Base-by-base conservation (phyloP, 2,888 invertebrate species). In the Scelioninae gen. 1 region DNA sequence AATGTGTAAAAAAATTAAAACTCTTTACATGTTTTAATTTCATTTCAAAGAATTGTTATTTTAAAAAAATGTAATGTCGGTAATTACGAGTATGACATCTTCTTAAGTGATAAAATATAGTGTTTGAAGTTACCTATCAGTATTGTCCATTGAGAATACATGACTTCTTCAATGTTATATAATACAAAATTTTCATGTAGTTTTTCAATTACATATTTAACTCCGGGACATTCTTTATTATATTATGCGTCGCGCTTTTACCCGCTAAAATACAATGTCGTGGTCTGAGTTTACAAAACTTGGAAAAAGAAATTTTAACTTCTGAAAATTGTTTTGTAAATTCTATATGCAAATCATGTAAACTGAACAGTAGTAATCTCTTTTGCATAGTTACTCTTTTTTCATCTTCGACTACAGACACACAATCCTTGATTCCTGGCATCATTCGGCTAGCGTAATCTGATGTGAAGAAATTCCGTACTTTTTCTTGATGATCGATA, bases 181-280 rank as follows among this genome's bases (percentile, higher is more conserved):
- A 43, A 49, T n/a, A 58, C 31, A 45, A 75, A 72, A 23, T 72
- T 11, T 15, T 29, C 8, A 1, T 43, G 13, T n/a, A 78, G 38
- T 5, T 56, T 56, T 4, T 47, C 11, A 15, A 65, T 15, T 32
- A 45, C 31, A 29, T n/a, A 11, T 56, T 58, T 49, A 5, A 5
- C 49, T n/a, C 76, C 72, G n/a, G 72, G 79, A 51, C 79, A 72
- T 1, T 58, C 31, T 5, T 16, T 5, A 32, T 72, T 4, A 65
- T 38, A 31, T 65, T 65, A 40, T 78, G 77, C 7, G 77, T 68
- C 9, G 55, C 62, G 47, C 47, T 71, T 65, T 62, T 47, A 38
- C 65, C 23, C 13, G 23, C 23, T 23, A 23, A 23, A 23, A 23
- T 23, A 23, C 23, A 23, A 23, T 23, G 23, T 23, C 23, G 23